A percentile compares a stretch with the other conserved stretches of the same genome.
phyloP scores from a whole-genome alignment of 2,888 invertebrate species.

The Strigamia crassipes region DNA sequence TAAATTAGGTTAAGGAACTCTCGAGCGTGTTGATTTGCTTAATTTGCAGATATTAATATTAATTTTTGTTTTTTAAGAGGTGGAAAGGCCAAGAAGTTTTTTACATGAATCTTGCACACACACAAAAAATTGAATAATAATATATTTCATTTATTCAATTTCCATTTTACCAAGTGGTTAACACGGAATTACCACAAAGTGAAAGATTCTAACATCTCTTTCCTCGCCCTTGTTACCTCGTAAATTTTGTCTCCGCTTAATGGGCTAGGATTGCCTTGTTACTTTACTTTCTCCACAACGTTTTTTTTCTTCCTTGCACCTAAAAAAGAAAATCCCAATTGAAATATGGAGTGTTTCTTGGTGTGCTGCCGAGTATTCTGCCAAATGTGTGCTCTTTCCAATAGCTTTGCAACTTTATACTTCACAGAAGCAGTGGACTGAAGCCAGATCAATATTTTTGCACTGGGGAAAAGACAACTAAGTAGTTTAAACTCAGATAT shows the following conservation, averaged over 20 bases:
- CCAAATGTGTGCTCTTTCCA: conserved; percentile 26
- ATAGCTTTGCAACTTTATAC: conserved; percentile 26
- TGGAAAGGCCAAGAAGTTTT: background rate
- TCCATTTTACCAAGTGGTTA: background rate
- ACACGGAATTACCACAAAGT: background rate
- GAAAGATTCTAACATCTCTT: conserved; percentile 21
- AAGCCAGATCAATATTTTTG: conserved; percentile 22
- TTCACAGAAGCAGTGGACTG: conserved; percentile 22
- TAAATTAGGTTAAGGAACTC: background rate
- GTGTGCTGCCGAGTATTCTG: conserved; percentile 21
- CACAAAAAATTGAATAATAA: too few relatives aligned
- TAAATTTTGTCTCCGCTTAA: background rate
- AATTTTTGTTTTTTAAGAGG: background rate
- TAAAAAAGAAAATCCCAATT: background rate
- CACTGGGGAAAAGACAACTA: conserved; percentile 1
- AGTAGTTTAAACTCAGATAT: background rate
- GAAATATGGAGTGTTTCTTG: conserved; percentile 17
- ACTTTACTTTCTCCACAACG: background rate
- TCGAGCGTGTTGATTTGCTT: background rate
- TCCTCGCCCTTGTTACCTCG: background rate
- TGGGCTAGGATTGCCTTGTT: background rate
- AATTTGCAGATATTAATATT: background rate
- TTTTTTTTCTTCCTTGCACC: background rate
- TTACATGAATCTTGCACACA: too few relatives aligned
- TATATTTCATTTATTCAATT: background rate